Base-by-base conservation (phyloP, 2,113 vertebrate genomes). In the Chinchilla lanigera region DNA sequence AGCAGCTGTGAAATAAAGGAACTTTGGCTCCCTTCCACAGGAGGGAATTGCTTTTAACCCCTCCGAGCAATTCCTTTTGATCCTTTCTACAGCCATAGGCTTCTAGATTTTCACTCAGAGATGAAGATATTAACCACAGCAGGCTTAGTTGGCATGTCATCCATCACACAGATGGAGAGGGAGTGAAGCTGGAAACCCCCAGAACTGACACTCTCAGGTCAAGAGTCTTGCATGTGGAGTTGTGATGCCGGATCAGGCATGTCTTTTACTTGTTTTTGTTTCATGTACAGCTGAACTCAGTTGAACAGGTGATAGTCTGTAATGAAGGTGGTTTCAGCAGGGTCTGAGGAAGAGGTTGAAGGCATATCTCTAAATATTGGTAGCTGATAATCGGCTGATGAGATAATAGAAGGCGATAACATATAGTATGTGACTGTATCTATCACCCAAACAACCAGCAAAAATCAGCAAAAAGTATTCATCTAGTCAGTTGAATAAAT, bases 391-490 rank as follows among this genome's bases (percentile, higher is more conserved):
- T 52, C 60, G 75, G 82, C n/a, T 54, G n/a, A 54, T 82, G 65
- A 94, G 69, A 86, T 86, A 73, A 69, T 50, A 83, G 30, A 65
- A 90, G 90, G n/a, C 47, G 67, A 19, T 67, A 96, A 16, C 38
- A 71, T 47, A 38, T 0, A 35, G 69, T 71, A 30, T 81, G 52
- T 87, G 93, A 30, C 6, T 93, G 1, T 80, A 81, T 89, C 24
- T 93, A 1, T 88, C 9, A 80, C 30, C 12, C n/a, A 91, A 89
- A 67, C 58, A 67, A 47, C 7, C 52, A 50, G 35, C 28, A 82
- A 80, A 94, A 90, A 58, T 83, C 35, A 77, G 54, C 87, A 44
- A 82, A 95, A 94, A 87, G 82, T 71, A 93, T 69, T 92, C 58
- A 90, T 69, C 44, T 41, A 54, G 73, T 63, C 63, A 82, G n/a